Base-by-base conservation (phyloP, 2,888 invertebrate genomes). In the Scaptomyza polygonia region DNA sequence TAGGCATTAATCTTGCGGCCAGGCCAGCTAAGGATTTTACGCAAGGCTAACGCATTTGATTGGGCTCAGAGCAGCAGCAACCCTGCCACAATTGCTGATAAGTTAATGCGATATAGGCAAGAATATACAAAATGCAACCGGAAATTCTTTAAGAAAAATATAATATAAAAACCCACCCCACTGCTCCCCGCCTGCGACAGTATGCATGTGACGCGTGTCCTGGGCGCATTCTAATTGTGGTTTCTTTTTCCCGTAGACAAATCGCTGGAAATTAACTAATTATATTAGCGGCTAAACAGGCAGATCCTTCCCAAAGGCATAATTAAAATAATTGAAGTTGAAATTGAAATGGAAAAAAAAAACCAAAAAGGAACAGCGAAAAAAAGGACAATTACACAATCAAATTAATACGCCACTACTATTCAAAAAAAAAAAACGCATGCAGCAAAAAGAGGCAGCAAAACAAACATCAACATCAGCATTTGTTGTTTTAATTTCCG, bases 211-310 rank as follows among this genome's bases (percentile, higher is more conserved):
- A 77, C 82, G 78, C 81, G 86, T 78, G 79, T 62, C 53, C 64
- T 64, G 39, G 44, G 25, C 57, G 52, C 75, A 78, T 72, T 67
- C 56, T 67, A 79, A 83, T 86, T 86, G 66, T 45, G 63, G 77
- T 71, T 82, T 65, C 63, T 12, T 32, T 12, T 32, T 32, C 27
- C 32, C 44, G 39, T 30, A 39, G 78, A 86, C 84, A 82, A 82
- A 84, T 83, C 77, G 86, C 69, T 62, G 27, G 65, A 84, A 84
- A 86, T 86, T 86, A 86, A 86, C 83, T 84, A 83, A 83, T 83
- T 83, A 85, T 70, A 66, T 64, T 61, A 56, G 57, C 40, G 70
- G 47, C 54, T 53, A 39, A 54, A 54, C 63, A 64, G 61, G 45
- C 27, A 45, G 56, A 67, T 51, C 59, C 61, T 53, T 59, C 61